A percentile compares a stretch with the other conserved stretches of the same genome.
Evolutionary conservation across 2,888 invertebrate species (phyloP).

Genomic region (Rotaria socialis): DNA sequence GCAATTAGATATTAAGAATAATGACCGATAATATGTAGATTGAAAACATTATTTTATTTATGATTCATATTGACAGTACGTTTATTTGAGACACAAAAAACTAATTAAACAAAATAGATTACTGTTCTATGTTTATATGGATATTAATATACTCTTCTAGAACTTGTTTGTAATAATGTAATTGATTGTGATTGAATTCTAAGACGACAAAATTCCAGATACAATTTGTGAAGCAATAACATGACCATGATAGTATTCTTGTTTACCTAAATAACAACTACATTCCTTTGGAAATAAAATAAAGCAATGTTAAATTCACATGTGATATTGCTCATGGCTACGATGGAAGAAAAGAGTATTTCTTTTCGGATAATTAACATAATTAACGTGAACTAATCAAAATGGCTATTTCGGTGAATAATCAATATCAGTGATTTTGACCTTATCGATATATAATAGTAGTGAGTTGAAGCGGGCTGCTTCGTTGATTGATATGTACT

Average conservation of each 20-base stretch:
- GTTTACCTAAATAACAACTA: slow-evolving; percentile 71
- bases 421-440: too few species aligned
- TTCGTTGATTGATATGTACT: too few species aligned
- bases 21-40: slow-evolving; percentile 90
- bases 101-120: slow-evolving; percentile 93
- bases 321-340: slow-evolving; percentile 10
- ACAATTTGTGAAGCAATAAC: slow-evolving; percentile 95
- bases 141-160: slow-evolving; percentile 72
- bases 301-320: not conserved
- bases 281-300: not conserved
- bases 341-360: not conserved
- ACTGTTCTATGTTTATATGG: slow-evolving; percentile 72
- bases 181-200: slow-evolving; percentile 87
- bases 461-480: too few species aligned
- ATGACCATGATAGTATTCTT: slow-evolving; percentile 98
- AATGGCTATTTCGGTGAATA: too few species aligned
- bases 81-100: slow-evolving; percentile 92
- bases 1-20: slow-evolving; percentile 85
- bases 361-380: too few species aligned
- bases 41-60: slow-evolving; percentile 85
- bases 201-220: slow-evolving; percentile 79
- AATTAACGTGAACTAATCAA: too few species aligned
- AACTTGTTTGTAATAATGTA: slow-evolving; percentile 83
- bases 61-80: slow-evolving; percentile 96
- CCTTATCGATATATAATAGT: too few species aligned